A percentile compares a stretch with the other conserved stretches of the same genome.
These are phyloP conservation scores for silkworm (Bombyx mori) DNA, from an alignment of 1,140 invertebrate species.

Conservation along the genomic window DNA sequence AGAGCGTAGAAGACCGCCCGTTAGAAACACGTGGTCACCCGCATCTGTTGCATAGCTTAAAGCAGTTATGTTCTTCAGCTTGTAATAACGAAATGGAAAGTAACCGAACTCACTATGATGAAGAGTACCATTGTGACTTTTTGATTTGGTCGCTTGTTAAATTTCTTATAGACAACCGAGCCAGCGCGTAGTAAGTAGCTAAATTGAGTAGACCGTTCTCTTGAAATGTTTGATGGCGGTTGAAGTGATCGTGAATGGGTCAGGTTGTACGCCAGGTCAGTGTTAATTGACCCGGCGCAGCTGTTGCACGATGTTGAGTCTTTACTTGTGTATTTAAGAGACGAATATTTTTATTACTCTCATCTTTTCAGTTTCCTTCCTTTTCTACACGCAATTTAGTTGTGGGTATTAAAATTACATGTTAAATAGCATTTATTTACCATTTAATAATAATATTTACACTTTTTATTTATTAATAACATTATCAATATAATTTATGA, in stretches of 20 bases:
- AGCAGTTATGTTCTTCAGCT: too few species aligned
- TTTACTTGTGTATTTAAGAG: conserved; percentile 21
- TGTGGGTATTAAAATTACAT: too few species aligned
- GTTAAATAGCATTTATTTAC: too few species aligned
- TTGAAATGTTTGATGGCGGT: conserved; percentile 1
- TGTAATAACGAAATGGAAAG: too few species aligned
- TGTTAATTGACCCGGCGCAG: conserved; percentile 57
- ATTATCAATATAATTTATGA: too few species aligned
- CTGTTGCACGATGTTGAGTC: conserved; percentile 40
- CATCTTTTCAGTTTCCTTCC: too few species aligned
- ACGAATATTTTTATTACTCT: too few species aligned
- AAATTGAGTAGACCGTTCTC: conserved; percentile 3
- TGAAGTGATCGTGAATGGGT: conserved; percentile 30
- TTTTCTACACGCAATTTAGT: too few species aligned
- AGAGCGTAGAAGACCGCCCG: conserved; percentile 10
- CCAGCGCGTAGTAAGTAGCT: conserved; percentile 8
- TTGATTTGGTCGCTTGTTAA: conserved; percentile 5
- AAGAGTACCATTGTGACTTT: not conserved
- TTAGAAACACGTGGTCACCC: conserved; percentile 48
- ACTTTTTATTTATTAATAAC: too few species aligned
- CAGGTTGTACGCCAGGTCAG: conserved; percentile 50
- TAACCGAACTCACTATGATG: not conserved
- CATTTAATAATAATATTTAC: too few species aligned
- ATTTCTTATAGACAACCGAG: conserved; percentile 22
- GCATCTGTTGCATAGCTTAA: conserved; percentile 31